Base-by-base conservation (phyloP, 2,797 vertebrate species). In the Phaenicophaeus curvirostris region DNA sequence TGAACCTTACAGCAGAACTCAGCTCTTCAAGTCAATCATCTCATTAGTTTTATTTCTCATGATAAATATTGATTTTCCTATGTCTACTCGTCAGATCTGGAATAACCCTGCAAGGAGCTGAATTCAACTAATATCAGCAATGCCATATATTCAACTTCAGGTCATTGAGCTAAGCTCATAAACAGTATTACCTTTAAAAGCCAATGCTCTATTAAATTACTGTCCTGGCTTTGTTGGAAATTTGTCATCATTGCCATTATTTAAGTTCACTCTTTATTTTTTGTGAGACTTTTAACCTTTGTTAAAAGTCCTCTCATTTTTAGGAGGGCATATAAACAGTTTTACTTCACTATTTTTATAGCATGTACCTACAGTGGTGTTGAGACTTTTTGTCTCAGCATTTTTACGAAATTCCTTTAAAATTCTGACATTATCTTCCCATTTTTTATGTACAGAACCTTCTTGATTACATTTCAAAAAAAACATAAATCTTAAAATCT, bases 271-370 rank as follows among this genome's bases (percentile, higher is more conserved):
- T 95, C 37, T 78, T 13, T 63, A n/a, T 77, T 63, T 23, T 63
- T 93, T 78, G 18, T 30, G 28, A 65, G 28, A 78, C 20, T 96
- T 71, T 87, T 55, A 94, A 50, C 28, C 15, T 83, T 95, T 85
- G 27, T 81, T 93, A 78, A 75, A 93, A 86, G 21, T 46, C 7
- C 14, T 48, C 42, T 73, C 37, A 41, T 78, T 90, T 93, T 93
- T 82, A 46, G 13, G 48, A 87, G 18, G 30, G 8, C 20, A 18
- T 75, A 80, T 77, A 66, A 77, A 85, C 59, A 53, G 48, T 80
- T 95, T 80, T 94, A 17, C n/a, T 95, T 90, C 66, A 68, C n/a
- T 93, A 2, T 61, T 37, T 93, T 94, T 94, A 57, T 54, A 53
- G 48, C 67, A 33, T 53, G 31, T 48, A 37, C 19, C 65, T 61